These are phyloP conservation scores for Lepidocyrtinus sp. DNA, from an alignment of 2,888 invertebrate genomes.

Conservation along the genomic window DNA sequence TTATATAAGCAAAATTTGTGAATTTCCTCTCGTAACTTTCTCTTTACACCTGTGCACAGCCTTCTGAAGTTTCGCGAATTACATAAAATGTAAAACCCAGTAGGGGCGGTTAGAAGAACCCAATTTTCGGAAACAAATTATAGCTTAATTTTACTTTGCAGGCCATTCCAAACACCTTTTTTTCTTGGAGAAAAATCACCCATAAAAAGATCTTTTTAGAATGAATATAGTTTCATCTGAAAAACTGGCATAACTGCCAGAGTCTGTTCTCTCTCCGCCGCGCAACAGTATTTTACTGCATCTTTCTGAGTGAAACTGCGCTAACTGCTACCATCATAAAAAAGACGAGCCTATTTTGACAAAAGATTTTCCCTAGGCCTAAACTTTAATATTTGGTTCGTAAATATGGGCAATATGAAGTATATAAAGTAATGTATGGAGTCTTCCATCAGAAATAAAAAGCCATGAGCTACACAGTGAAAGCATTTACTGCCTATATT, in stretches of 20 bases:
- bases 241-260: conserved; percentile 13
- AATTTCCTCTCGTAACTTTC: too few species aligned
- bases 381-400: conserved; percentile 40
- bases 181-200: conserved; percentile 35
- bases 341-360: conserved; percentile 28
- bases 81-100: neutral
- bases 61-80: too few species aligned
- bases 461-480: conserved; percentile 34
- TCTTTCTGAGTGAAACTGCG: conserved; percentile 19
- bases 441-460: conserved; percentile 28
- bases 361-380: conserved; percentile 32
- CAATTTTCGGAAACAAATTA: conserved; percentile 47
- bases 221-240: neutral
- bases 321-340: conserved; percentile 54
- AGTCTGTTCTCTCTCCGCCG: neutral
- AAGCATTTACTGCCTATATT: conserved; percentile 39
- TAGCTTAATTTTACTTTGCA: conserved; percentile 48
- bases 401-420: neutral
- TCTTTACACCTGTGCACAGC: too few species aligned
- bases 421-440: conserved; percentile 33
- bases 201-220: conserved; percentile 40
- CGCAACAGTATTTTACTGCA: conserved; percentile 12
- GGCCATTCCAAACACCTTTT: conserved; percentile 45
- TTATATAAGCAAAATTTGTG: too few species aligned
- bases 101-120: neutral